Base-by-base conservation (phyloP, 2,797 vertebrate genomes). In the Parambassis ranga region DNA sequence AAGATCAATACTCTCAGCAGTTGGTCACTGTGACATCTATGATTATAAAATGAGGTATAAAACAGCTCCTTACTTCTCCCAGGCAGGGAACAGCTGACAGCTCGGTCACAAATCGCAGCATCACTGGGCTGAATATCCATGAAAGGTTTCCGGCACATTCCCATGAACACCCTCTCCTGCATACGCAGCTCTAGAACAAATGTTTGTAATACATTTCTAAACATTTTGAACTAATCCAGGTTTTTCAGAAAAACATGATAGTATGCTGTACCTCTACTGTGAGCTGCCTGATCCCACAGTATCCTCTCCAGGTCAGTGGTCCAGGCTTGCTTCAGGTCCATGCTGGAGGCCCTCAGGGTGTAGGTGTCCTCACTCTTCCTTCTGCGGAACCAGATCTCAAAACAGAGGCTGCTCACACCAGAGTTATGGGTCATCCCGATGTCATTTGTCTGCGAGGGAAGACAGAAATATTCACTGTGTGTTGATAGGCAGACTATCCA, bases 331-430 rank as follows among this genome's bases (percentile, higher is more conserved):
- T 95, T 95, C 52, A 92, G 67, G 28, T 94, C 92, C 23, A 81
- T 53, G 71, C 81, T 90, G 38, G 70, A 63, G 1, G 92, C 91
- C 39, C 85, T 93, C 43, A 94, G 79, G 4, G 84, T 89, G 55
- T 93, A 93, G 0, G 93, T 95, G 79, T 94, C 94, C 61, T 92
- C 86, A 1, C 86, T 87, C 71, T 93, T 94, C 57, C 93, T 90
- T 33, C 93, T 86, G 48, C 93, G 89, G 82, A 94, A 93, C 93
- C 94, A 94, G 61, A 95, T 93, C 89, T 94, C 93, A 69, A 94
- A 94, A 42, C 93, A 92, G 69, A 90, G 78, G 10, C 87, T 76
- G 9, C 89, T 91, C 59, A 91, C 79, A 4, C 71, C 87, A 1
- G 87, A 89, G 69, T 91, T 92, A 41, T 93, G 93, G 19, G 93